A percentile compares a stretch with the other conserved stretches of the same genome.
Conservation (phyloP, 1,140 invertebrate genomes). For the Tigriopus japonicus region DNA sequence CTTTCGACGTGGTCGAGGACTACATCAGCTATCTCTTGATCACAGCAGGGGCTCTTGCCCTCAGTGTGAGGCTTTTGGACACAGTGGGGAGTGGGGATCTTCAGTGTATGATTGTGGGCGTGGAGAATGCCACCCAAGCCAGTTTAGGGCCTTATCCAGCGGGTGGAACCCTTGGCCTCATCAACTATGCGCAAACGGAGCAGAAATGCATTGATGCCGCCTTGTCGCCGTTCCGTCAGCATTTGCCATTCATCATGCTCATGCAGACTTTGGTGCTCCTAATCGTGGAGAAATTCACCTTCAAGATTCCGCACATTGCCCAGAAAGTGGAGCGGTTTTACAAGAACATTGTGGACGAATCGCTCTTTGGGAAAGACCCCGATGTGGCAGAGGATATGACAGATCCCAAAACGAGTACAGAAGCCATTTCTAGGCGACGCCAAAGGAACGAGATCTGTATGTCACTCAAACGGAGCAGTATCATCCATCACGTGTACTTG, state of each 20-base stretch:
- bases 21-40: constrained; percentile 1
- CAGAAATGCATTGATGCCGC: constrained; percentile 1
- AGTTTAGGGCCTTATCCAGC: not conserved
- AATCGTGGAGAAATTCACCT: constrained; percentile 5
- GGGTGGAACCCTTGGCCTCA: constrained; percentile 4
- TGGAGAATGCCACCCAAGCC: not conserved
- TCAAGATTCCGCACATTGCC: constrained; percentile 1
- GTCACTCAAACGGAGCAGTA: constrained; percentile 5
- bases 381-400: constrained; percentile 9
- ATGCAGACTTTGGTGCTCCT: constrained; percentile 3
- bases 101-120: not conserved
- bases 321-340: constrained; percentile 8
- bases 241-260: constrained; percentile 3
- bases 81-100: not conserved
- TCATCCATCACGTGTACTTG: constrained; percentile 12
- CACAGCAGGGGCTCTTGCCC: not conserved
- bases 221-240: not conserved
- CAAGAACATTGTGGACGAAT: constrained; percentile 10
- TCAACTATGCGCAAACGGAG: not conserved
- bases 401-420: constrained; percentile 1
- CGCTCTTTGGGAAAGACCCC: constrained; percentile 10
- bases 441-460: constrained; percentile 12
- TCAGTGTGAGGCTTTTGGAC: not conserved
- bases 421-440: constrained; percentile 1
- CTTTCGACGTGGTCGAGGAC: constrained; percentile 5